Evolutionary conservation across 2,888 invertebrate genomes (phyloP).

Genomic region (Podabrus alpinus): DNA sequence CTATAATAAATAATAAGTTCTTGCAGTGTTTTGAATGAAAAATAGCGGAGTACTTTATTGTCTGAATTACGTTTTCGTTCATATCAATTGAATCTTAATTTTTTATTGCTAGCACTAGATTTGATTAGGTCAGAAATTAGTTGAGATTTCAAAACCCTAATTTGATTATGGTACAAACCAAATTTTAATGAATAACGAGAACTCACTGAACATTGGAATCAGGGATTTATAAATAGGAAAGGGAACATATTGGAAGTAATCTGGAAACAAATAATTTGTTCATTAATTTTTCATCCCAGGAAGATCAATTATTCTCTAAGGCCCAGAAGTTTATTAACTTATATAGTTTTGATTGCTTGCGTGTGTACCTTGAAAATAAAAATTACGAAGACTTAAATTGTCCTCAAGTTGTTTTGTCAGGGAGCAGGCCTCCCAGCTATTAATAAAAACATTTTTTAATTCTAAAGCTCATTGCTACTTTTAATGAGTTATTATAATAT

Average conservation of each 20-base stretch:
- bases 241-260: neutral
- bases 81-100: neutral
- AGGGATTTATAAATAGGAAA: neutral
- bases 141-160: neutral
- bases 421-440: neutral
- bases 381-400: neutral
- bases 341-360: neutral
- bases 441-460: neutral
- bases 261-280: neutral
- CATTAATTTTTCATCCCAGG: too few relatives aligned
- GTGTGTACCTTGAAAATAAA: neutral
- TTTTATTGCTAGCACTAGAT: neutral
- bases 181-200: neutral
- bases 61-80: too few relatives aligned
- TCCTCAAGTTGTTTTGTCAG: neutral
- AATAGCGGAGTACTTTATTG: too few relatives aligned
- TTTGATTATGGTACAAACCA: neutral
- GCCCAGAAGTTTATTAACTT: too few relatives aligned
- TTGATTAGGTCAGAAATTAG: neutral
- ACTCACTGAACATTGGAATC: neutral
- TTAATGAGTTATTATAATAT: too few relatives aligned
- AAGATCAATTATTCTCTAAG: too few relatives aligned
- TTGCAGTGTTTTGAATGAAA: too few relatives aligned
- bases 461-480: neutral
- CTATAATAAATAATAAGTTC: too few relatives aligned